phyloP scores from a whole-genome alignment of 2,797 vertebrate genomes.

The Arrhamphus sclerolepis region DNA sequence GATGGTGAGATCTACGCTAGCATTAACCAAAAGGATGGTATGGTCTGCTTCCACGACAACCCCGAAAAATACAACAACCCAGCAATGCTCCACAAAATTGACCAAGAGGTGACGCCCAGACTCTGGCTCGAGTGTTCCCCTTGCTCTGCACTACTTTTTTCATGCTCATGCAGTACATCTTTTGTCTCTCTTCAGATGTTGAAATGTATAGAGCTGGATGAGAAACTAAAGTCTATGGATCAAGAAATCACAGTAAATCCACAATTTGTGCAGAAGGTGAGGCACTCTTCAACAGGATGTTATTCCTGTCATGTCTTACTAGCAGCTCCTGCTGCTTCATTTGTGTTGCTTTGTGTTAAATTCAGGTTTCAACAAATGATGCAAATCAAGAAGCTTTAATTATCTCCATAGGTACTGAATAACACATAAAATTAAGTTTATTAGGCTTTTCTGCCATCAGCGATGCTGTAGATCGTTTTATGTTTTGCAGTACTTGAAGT shows the following conservation, averaged over 20 bases:
- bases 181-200: slow-evolving; percentile 86
- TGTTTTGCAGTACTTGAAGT: no score
- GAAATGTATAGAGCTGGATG: slow-evolving; percentile 99
- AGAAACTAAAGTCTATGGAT: slow-evolving; percentile 99
- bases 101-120: slow-evolving; percentile 90
- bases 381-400: no score
- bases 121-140: background rate
- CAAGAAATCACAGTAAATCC: slow-evolving; percentile 99
- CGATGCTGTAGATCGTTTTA: no score
- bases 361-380: no score
- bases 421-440: no score
- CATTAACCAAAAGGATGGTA: slow-evolving; percentile 99
- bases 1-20: slow-evolving; percentile 99
- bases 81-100: slow-evolving; percentile 99
- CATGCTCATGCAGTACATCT: background rate
- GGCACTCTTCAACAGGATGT: background rate
- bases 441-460: no score
- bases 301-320: background rate
- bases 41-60: slow-evolving; percentile 99
- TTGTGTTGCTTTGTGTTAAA: no score
- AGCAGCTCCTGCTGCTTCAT: no score
- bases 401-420: no score
- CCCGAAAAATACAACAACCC: slow-evolving; percentile 99
- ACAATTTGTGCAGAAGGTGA: slow-evolving; percentile 99
- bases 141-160: background rate